Base-by-base conservation (phyloP, 2,888 invertebrate species). In the Macroteleia sp. region DNA sequence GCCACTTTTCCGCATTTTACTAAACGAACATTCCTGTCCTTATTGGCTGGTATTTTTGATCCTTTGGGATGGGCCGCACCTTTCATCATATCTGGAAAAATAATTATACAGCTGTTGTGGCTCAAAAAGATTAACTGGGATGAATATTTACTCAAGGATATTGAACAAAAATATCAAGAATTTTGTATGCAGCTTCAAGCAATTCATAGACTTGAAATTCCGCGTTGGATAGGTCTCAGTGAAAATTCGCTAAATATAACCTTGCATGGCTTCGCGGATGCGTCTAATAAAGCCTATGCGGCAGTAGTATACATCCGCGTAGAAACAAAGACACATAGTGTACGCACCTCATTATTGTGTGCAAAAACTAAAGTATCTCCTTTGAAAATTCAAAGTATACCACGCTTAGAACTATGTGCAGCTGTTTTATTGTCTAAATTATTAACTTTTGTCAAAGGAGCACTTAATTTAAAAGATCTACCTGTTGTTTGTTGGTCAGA, bases 401-500 rank as follows among this genome's bases (percentile, higher is more conserved):
- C 6, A 5, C 10, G 3, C n/a, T 3, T 50, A 1, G 57, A 41
- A 9, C 9, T 56, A 22, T 17, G 17, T 17, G 56, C 56, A 17
- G 41, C 42, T 12, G 36, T 17, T 2, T 8, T 57, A 0, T 10
- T 57, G 10, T 12, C 28, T n/a, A 30, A 57, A 19, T 8, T 39
- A 3, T n/a, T 57, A 1, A 12, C 28, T 6, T 57, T 19, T 8
- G 17, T 9, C 19, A 0, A 8, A 9, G 41, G 19, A 2, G 8
- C 41, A 0, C 10, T 41, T 1, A 10, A 19, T 2, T 1, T 41
- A 10, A 9, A 6, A 9, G 5, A 0, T 3, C 2, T 17, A 0
- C 9, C 17, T 2, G 19, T 41, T 1, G 9, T 6, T 9, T 41
- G 73, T 5, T 85, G 81, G 82, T 80, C 83, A 0, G 84, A 84